Base-by-base conservation (phyloP, 2,888 invertebrate species). In the Phyllotreta cruciferae region DNA sequence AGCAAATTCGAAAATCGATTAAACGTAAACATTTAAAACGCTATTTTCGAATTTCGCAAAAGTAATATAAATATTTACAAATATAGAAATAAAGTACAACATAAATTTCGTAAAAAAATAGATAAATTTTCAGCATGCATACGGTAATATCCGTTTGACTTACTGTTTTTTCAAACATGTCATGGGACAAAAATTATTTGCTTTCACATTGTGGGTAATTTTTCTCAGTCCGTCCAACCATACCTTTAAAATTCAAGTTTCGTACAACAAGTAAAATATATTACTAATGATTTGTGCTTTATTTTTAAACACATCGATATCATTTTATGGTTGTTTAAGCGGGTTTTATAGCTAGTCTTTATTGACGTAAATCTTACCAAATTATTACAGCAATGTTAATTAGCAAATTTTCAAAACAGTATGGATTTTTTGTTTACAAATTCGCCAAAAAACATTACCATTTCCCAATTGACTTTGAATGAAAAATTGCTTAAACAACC, bases 141-240 rank as follows among this genome's bases (percentile, higher is more conserved):
- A 52, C 45, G 50, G 61, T 50, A 24, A 50, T 49, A 39, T 64
- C 64, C 58, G 60, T 54, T 24, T 61, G 63, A 94, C 97, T 94
- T 91, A 99, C 98, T 99, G 98, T 87, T 99, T 99, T 85, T 93
- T 94, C 75, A 99, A 90, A 85, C 96, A 96, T 76, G 96, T 98
- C 92, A 96, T 94, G 62, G 99, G 98, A 83, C 98, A 98, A 77
- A 97, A 91, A 87, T 99, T 98, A 88, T 96, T 97, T 77, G 96
- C 96, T 87, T 98, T 98, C 78, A 95, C 96, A 86, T 98, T 98
- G 87, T 97, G 96, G 69, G 98, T 96, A 82, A 98, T 94, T 83
- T 88, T 88, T 83, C 98, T 88, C 77, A 99, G 87, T 72, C 93
- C 95, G 82, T 94, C 91, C 85, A 97, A 89, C 98, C 98, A 99